Base-by-base conservation (phyloP, 2,797 vertebrate genomes). In the Picus viridis region DNA sequence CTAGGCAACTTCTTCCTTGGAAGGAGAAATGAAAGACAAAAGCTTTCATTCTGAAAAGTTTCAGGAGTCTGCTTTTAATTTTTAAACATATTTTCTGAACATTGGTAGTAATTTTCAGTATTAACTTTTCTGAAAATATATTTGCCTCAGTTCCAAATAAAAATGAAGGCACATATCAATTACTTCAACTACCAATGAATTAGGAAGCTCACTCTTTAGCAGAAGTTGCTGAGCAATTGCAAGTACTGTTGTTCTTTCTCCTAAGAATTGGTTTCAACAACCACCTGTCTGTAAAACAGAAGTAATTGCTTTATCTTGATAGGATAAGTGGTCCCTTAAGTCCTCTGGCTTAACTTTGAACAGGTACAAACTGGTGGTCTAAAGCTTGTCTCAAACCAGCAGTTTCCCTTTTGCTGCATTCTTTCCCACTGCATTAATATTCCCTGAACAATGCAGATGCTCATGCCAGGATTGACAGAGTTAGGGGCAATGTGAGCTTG, bases 401-500 rank as follows among this genome's bases (percentile, higher is more conserved):
- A 43, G 36, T 49, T 83, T 87, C 32, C n/a, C 19, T 61, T 80
- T 71, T 1, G 1, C 18, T 36, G 22, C 20, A 22, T 17, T 32
- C 70, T 83, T 83, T n/a, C 54, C 15, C 13, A 34, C 30, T 30
- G 63, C 30, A 27, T 58, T 61, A 15, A 16, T 7, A 9, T 14
- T 80, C 41, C 58, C n/a, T 34, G 18, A 61, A 41, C 54, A 67
- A 10, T 82, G 30, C 32, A 63, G 12, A 57, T 63, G 56, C 34
- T 73, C 6, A 3, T 61, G 26, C 24, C 56, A 17, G 9, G 27
- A 80, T 39, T 47, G 83, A 47, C 16, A 80, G 36, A 51, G 20
- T 29, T 0, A 0, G 15, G 53, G 68, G 23, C n/a, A 61, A 5
- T 2, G 2, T 61, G 18, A 51, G 8, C 0, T 0, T 43, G 10